A percentile compares a stretch with the other conserved stretches of the same genome.
Conservation (phyloP, 1,140 invertebrate species). For the Drosophila burlai region DNA sequence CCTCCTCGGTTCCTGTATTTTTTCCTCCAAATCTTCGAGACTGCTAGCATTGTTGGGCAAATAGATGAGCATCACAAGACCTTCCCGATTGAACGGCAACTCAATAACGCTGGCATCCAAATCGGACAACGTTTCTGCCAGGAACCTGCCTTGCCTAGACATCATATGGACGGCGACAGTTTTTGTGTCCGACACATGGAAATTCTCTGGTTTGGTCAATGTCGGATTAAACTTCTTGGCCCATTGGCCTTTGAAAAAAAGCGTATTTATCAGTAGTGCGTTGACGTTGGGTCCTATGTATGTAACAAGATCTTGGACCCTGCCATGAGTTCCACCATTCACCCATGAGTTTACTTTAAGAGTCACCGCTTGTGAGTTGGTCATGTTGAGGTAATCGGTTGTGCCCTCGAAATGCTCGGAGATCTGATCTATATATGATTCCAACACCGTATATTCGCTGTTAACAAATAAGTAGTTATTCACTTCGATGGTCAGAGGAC, state of each 20-base stretch:
- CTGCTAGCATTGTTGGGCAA: background rate
- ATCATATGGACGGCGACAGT: background rate
- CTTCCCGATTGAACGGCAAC: background rate
- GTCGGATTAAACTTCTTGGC: background rate
- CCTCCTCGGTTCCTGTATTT: background rate
- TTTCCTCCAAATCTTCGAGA: background rate
- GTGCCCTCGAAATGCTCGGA: background rate
- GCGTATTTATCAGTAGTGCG: background rate
- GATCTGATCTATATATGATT: background rate
- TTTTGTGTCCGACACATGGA: background rate
- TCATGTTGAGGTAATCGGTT: background rate
- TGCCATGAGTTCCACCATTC: background rate
- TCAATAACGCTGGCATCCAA: background rate
- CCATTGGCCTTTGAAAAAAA: background rate
- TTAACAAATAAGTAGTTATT: background rate
- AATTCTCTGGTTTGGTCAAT: background rate
- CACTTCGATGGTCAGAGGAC: background rate
- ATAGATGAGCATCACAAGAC: constrained; percentile 4
- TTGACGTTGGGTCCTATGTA: background rate
- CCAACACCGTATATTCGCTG: background rate
- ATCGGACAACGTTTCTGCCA: background rate
- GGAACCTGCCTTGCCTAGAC: background rate
- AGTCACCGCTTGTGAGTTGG: background rate
- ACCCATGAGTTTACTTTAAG: background rate
- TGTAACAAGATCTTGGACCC: background rate